A percentile compares a stretch with the other conserved stretches of the same genome.
Conservation (phyloP, 2,888 invertebrate species). For the Norana najaformis region DNA sequence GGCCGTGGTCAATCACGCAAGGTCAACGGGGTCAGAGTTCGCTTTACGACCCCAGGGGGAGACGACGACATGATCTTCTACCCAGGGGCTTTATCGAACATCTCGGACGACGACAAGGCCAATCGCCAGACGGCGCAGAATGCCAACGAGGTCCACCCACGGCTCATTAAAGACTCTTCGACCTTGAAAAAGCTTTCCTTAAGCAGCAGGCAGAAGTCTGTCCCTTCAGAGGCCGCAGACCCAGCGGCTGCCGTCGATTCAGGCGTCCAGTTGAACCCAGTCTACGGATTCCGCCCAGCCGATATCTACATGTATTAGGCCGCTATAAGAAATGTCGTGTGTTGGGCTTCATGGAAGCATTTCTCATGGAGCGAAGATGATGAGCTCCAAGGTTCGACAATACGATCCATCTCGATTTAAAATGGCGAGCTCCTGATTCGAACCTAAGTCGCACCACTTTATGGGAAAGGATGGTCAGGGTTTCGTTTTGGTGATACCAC, state of each 20-base stretch:
- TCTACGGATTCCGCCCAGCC: slow-evolving; percentile 1
- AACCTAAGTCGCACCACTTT: background rate
- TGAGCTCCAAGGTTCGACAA: background rate
- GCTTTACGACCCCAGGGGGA: background rate
- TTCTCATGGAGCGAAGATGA: background rate
- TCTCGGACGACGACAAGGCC: slow-evolving; percentile 6
- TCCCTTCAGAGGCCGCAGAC: background rate
- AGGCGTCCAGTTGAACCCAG: slow-evolving; percentile 8
- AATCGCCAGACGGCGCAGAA: slow-evolving; percentile 16
- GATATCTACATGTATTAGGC: slow-evolving; percentile 13
- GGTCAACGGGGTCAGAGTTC: background rate
- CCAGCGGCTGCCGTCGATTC: background rate
- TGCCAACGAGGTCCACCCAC: background rate
- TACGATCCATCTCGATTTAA: background rate
- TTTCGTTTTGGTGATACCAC: background rate
- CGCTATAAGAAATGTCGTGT: background rate
- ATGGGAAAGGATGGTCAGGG: background rate
- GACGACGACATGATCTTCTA: background rate
- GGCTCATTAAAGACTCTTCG: background rate
- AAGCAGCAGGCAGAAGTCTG: background rate
- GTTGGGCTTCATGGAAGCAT: background rate
- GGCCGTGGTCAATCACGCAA: background rate
- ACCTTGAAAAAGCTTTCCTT: background rate
- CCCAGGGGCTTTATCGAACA: background rate
- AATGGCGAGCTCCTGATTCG: background rate